phyloP scores from a whole-genome alignment of 2,797 vertebrate species.

The Zenarchopterus dispar region DNA sequence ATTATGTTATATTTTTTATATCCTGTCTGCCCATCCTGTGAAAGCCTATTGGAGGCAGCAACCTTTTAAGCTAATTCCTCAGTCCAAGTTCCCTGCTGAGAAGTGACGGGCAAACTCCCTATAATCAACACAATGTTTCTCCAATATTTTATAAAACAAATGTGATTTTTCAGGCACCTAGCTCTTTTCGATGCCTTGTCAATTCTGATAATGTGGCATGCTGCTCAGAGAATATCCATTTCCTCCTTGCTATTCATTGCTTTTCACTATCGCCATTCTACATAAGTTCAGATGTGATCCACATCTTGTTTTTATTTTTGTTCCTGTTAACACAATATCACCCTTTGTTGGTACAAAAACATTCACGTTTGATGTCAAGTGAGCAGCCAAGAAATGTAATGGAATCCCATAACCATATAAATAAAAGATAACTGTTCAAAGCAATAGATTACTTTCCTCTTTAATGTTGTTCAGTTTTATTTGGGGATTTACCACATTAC shows the following conservation, averaged over 20 bases:
- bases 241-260: too few relatives aligned
- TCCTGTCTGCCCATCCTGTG: too few relatives aligned
- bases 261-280: background rate
- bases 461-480: constrained; percentile 22
- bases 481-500: constrained; percentile 31
- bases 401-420: background rate
- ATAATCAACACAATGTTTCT: constrained; percentile 2
- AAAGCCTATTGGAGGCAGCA: too few relatives aligned
- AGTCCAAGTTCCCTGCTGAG: background rate
- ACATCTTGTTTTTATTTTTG: constrained; percentile 49
- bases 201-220: background rate
- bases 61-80: background rate
- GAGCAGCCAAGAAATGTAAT: constrained; percentile 16
- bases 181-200: background rate
- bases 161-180: background rate
- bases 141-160: constrained; percentile 1
- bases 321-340: constrained; percentile 33
- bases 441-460: background rate
- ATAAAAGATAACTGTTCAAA: constrained; percentile 9
- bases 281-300: too few relatives aligned
- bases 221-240: too few relatives aligned
- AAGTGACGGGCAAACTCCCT: background rate
- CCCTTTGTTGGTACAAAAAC: constrained; percentile 22
- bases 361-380: constrained; percentile 10
- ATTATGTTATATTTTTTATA: too few relatives aligned